Evolutionary conservation across 35 echinoderm and acorn worm genomes (phyloP), one percentile per base, ranked within the genome.

Genomic region (Ophiothrix spiculata): DNA sequence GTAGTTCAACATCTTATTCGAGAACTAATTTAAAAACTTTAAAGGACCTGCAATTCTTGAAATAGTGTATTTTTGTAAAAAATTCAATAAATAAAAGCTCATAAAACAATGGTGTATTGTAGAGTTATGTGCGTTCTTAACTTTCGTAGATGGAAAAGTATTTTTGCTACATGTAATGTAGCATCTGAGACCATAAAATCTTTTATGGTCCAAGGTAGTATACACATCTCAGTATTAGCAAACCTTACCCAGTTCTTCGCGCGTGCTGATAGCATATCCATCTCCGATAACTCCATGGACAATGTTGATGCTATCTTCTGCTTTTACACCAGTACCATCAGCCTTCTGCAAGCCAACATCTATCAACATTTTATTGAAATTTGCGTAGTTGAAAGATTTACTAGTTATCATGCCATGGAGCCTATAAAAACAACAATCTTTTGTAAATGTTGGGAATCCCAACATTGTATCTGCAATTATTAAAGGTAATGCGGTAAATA

Each of bases 201-300:
- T n/a, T n/a, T n/a, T n/a, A n/a, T n/a, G n/a, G n/a, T n/a, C n/a
- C n/a, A n/a, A n/a, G n/a, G n/a, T 36, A 2, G 36, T 79, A 3
- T 4, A 35, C 31, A 34, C 23, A 28, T 79, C 36, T 6, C 29
- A 32, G 31, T 34, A 79, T 23, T 32, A 23, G 29, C 23, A 36
- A 10, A 60, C 23, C 82, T 92, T 42, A 96, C 93, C 86, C 25
- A 95, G 82, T 49, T 95, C 93, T 85, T 95, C 93, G 4, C 86
- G 85, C 31, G 86, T 87, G 16, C 89, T 92, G 16, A 95, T 31
- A 38, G 87, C 93, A 82, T 95, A 95, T 0, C 93, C 93, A 38
- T 56, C 80, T 42, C 93, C 93, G 41, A 75, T 88, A 36, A 87
- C 89, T 25, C 90, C 93, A 54, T 92, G 81, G 17, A 92, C 63